phyloP scores from a whole-genome alignment of 2,888 invertebrate species.

The Sussaba pulchella region DNA sequence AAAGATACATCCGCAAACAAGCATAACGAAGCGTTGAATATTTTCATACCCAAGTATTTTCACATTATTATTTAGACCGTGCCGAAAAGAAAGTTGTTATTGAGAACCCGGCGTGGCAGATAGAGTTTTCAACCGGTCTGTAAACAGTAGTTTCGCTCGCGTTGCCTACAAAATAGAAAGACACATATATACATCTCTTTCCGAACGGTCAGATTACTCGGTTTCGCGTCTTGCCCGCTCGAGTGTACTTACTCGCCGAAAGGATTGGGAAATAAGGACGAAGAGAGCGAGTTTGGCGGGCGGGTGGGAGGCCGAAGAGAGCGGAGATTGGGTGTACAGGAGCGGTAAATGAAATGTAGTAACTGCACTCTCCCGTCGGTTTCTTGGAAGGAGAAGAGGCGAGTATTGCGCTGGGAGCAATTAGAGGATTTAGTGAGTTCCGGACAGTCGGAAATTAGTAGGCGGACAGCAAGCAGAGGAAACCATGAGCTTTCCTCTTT shows the following conservation, averaged over 20 bases:
- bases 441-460: constrained; percentile 69
- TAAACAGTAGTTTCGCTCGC: constrained; percentile 13
- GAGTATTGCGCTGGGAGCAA: constrained; percentile 67
- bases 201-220: constrained; percentile 47
- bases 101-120: not conserved
- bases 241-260: constrained; percentile 31
- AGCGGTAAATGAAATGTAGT: constrained; percentile 48
- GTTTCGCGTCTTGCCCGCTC: constrained; percentile 28
- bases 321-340: constrained; percentile 32
- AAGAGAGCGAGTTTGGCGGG: not conserved
- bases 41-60: not conserved
- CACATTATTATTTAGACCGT: constrained; percentile 6
- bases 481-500: constrained; percentile 54
- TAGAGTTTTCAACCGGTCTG: constrained; percentile 45
- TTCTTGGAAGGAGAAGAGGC: constrained; percentile 36
- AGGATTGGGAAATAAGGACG: constrained; percentile 4
- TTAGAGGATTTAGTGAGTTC: constrained; percentile 69
- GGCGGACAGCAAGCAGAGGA: constrained; percentile 68
- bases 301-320: not conserved
- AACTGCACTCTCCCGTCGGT: constrained; percentile 41
- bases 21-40: no score
- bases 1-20: no score
- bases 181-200: constrained; percentile 18
- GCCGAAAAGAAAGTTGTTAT: constrained; percentile 33
- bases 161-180: not conserved